These are phyloP conservation scores for Cottoperca gobio DNA, from an alignment of 2,797 vertebrate genomes.

Conservation along the genomic window DNA sequence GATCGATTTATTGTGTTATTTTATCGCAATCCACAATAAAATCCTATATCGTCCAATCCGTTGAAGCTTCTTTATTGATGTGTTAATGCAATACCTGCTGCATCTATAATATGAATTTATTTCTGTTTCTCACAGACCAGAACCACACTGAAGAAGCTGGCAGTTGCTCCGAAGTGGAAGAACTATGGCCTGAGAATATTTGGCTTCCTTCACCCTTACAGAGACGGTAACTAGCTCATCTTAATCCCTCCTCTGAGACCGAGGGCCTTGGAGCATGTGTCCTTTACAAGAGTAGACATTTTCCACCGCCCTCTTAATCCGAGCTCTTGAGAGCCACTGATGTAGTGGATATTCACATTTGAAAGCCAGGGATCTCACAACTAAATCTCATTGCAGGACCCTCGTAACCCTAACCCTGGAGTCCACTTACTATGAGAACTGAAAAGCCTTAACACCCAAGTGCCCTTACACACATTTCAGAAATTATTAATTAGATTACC, in stretches of 20 bases:
- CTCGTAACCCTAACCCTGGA: constrained; percentile 30
- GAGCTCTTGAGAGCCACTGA: constrained; percentile 44
- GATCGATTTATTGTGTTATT: no score
- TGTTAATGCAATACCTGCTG: not conserved
- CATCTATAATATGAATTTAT: not conserved
- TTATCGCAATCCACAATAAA: no score
- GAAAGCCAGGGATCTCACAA: constrained; percentile 52
- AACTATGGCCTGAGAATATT: constrained; percentile 97
- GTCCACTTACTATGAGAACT: constrained; percentile 71
- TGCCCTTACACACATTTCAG: constrained; percentile 60
- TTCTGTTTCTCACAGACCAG: constrained; percentile 84
- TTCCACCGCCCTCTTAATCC: constrained; percentile 52
- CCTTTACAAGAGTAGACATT: constrained; percentile 55
- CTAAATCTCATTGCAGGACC: constrained; percentile 50
- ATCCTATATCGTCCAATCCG: no score
- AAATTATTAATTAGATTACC: constrained; percentile 66
- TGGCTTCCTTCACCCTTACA: constrained; percentile 96
- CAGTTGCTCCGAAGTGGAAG: constrained; percentile 98
- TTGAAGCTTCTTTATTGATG: not conserved
- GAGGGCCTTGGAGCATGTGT: constrained; percentile 48
- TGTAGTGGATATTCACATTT: constrained; percentile 65
- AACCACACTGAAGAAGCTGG: constrained; percentile 94
- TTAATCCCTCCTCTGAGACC: constrained; percentile 27
- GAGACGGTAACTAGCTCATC: constrained; percentile 88
- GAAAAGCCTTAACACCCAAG: constrained; percentile 51